These are phyloP conservation scores for Centroberyx gerrardi DNA, from an alignment of 2,797 vertebrate species.

Conservation along the genomic window DNA sequence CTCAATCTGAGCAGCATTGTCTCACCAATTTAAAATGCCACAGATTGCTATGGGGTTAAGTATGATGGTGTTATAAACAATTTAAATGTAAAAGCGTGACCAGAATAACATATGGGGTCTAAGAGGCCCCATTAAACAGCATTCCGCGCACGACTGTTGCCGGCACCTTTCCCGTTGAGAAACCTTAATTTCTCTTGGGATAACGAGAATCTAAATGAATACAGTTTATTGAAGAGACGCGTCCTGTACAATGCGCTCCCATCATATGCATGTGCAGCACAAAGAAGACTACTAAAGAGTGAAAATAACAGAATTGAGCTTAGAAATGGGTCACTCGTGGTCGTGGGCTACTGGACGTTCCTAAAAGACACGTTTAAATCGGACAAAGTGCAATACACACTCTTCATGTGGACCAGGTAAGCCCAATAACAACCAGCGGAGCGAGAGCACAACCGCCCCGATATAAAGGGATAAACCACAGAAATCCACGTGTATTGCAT, in stretches of 20 bases:
- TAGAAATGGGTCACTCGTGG: background rate
- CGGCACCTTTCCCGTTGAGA: background rate
- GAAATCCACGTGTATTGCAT: constrained; percentile 72
- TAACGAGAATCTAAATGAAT: constrained; percentile 17
- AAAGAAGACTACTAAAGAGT: background rate
- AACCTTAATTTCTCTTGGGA: constrained; percentile 20
- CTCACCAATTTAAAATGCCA: constrained; percentile 31
- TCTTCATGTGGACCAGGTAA: background rate
- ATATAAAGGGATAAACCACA: constrained; percentile 29
- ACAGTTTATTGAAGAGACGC: background rate
- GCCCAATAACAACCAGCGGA: constrained; percentile 5
- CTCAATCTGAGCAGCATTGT: constrained; percentile 26
- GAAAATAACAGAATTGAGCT: background rate
- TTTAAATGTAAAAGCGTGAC: constrained; percentile 40
- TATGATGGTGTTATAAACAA: constrained; percentile 12
- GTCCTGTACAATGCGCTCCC: background rate
- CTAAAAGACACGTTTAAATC: background rate
- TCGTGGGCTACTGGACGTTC: background rate
- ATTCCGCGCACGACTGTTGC: background rate
- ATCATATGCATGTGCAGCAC: too few species aligned
- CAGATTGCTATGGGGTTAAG: constrained; percentile 4
- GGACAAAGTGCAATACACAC: background rate
- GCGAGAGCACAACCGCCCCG: constrained; percentile 6
- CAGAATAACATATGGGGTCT: constrained; percentile 20
- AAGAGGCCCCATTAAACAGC: background rate